Evolutionary conservation across 2,888 invertebrate species (phyloP).

Genomic region (Lysandra coridon): DNA sequence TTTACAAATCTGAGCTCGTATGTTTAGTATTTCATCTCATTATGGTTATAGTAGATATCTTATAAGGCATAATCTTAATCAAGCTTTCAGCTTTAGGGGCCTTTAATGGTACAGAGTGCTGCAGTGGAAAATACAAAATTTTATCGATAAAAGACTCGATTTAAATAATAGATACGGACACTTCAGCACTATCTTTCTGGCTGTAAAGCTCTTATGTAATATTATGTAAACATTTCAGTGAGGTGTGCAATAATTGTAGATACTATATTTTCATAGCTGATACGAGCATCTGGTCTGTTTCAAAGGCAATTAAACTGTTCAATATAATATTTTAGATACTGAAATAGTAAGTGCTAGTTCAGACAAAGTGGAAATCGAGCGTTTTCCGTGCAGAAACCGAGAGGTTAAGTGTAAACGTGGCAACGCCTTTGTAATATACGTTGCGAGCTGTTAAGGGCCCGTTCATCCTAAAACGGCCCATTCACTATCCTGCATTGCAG

Average conservation of each 20-base stretch:
- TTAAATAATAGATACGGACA: neutral
- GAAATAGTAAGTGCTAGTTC: neutral
- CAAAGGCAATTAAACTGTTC: neutral
- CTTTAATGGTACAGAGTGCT: constrained; percentile 41
- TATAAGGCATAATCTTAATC: constrained; percentile 16
- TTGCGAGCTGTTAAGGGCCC: no score
- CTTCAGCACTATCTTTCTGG: constrained; percentile 30
- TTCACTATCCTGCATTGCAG: no score
- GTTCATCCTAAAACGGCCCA: no score
- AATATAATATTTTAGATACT: neutral
- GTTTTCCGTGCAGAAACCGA: no score
- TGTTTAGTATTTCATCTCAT: neutral
- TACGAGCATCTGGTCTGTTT: neutral
- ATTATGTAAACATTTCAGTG: constrained; percentile 45
- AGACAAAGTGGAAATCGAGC: no score
- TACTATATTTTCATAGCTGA: neutral
- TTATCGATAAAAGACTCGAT: neutral
- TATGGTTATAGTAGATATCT: neutral
- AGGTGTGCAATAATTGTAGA: constrained; percentile 66
- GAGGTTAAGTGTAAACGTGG: no score
- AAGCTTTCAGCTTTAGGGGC: constrained; percentile 31
- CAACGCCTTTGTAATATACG: no score
- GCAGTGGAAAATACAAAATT: neutral
- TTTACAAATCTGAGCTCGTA: neutral
- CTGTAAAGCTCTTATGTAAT: constrained; percentile 33